Evolutionary conservation across 2,888 invertebrate species (phyloP).

Genomic region (Temnothorax rugatulus): DNA sequence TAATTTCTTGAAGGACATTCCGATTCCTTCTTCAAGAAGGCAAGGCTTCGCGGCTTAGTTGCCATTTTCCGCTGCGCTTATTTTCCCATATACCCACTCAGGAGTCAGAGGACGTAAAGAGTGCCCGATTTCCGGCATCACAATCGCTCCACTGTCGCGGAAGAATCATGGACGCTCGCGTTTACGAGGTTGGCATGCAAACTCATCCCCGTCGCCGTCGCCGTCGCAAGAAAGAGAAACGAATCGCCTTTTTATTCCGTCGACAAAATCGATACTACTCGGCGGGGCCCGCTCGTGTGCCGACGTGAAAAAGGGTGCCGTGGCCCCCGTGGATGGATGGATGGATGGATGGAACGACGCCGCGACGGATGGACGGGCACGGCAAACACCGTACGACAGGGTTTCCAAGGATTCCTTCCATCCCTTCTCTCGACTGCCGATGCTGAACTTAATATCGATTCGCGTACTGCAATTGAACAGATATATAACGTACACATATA

Average conservation of each 20-base stretch:
- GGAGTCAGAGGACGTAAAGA: neutral
- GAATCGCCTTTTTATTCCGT: slow-evolving; percentile 43
- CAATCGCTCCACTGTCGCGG: slow-evolving; percentile 14
- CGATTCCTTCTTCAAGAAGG: neutral
- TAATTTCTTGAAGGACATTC: slow-evolving; percentile 17
- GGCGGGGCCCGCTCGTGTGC: slow-evolving; percentile 25
- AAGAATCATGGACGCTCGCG: slow-evolving; percentile 44
- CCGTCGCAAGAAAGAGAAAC: slow-evolving; percentile 26
- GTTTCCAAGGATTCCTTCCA: slow-evolving; percentile 49
- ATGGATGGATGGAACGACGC: too few species aligned
- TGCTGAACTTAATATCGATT: slow-evolving; percentile 23
- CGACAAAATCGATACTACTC: slow-evolving; percentile 41
- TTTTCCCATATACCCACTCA: neutral
- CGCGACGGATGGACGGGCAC: slow-evolving; percentile 22
- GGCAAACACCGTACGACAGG: slow-evolving; percentile 21
- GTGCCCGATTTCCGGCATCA: slow-evolving; percentile 14
- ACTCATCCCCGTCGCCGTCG: slow-evolving; percentile 23
- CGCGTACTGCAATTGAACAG: slow-evolving; percentile 27
- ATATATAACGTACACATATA: neutral
- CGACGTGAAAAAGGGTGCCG: slow-evolving; percentile 37
- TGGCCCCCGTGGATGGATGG: slow-evolving; percentile 20
- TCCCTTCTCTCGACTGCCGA: slow-evolving; percentile 35
- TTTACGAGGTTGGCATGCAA: slow-evolving; percentile 48
- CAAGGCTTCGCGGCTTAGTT: slow-evolving; percentile 20
- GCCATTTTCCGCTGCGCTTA: slow-evolving; percentile 15